Percentiles rank a stretch among this genome's conserved stretches.
These are phyloP conservation scores for Petrophora chlorosata DNA, from an alignment of 2,888 invertebrate species.

Conservation along the genomic window DNA sequence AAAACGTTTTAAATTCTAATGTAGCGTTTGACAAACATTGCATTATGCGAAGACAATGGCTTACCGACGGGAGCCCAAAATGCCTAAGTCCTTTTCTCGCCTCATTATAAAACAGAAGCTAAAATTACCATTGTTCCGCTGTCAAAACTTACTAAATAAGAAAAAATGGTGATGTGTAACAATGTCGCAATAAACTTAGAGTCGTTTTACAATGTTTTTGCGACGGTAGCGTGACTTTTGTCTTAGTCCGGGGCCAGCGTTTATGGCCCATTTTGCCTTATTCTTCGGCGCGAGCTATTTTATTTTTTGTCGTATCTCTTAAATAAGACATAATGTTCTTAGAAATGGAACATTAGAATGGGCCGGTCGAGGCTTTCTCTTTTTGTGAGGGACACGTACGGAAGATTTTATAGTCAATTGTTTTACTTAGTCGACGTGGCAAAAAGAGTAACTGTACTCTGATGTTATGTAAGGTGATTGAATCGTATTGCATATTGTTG, in stretches of 20 bases:
- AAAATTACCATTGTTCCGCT: constrained; percentile 66
- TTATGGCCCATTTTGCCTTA: constrained; percentile 77
- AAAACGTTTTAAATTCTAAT: constrained; percentile 29
- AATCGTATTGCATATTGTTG: constrained; percentile 18
- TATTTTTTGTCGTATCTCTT: constrained; percentile 75
- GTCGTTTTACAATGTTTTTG: constrained; percentile 73
- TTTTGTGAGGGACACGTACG: constrained; percentile 76
- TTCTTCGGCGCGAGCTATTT: constrained; percentile 69
- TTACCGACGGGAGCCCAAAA: constrained; percentile 39
- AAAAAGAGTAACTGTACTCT: constrained; percentile 41
- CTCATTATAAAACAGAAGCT: constrained; percentile 73
- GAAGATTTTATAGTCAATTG: constrained; percentile 80
- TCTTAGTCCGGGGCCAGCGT: constrained; percentile 60
- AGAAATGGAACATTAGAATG: constrained; percentile 79
- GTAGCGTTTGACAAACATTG: constrained; percentile 34
- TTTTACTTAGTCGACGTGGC: constrained; percentile 71
- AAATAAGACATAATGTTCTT: constrained; percentile 83
- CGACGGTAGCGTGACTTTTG: constrained; percentile 75
- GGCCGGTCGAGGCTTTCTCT: constrained; percentile 71
- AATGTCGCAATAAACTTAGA: constrained; percentile 75
- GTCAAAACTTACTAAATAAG: constrained; percentile 70
- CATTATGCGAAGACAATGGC: constrained; percentile 46
- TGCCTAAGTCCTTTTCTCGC: constrained; percentile 52
- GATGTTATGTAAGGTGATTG: constrained; percentile 38
- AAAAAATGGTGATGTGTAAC: constrained; percentile 65